Evolutionary conservation across 2,888 invertebrate genomes (phyloP), one percentile per base, ranked within the genome.

Genomic region (Mesopsocus fuscifrons): DNA sequence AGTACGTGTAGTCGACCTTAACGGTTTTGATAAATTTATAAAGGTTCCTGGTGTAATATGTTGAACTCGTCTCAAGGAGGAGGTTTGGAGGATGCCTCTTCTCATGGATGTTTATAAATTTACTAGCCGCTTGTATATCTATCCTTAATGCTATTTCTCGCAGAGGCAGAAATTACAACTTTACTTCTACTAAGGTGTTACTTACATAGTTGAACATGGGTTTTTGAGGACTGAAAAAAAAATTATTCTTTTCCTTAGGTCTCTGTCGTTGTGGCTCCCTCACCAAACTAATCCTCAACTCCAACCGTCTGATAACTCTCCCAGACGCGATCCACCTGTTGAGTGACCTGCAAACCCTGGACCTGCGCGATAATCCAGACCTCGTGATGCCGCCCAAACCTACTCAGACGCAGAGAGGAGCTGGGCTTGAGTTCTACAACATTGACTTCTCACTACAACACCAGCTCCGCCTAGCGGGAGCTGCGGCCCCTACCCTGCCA

Each of bases 301-400:
- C 83, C 52, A 98, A 98, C 66, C 75, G 82, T 43, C 66, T 98
- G 42, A 91, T 98, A 43, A 97, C 97, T 0, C 66, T 98, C 17
- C 98, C 98, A 0, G 97, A 98, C 60, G 91, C 97, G 1, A 87
- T 99, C 50, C 95, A 99, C 63, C 69, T 95, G 41, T 67, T 98
- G 30, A 81, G 81, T 31, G 92, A 92, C 57, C 65, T 94, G 46
- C 85, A 85, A 59, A 76, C 79, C 48, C 66, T 98, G 40, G 95
- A 95, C 63, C 67, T 95, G 38, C 75, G 84, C 47, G 85, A 89
- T 51, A 98, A 98, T 69, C 85, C 84, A 0, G 92, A 94, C 53
- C 66, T 98, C 49, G 78, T 94, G 47, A 94, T 98, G 91, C 98
- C 98, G 0, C 89, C 89, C 2, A 95, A 95, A 62, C 97, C 97